Evolutionary conservation across 2,888 invertebrate species (phyloP), one percentile per base, ranked within the genome.

Genomic region (Platycheirus rosarum): DNA sequence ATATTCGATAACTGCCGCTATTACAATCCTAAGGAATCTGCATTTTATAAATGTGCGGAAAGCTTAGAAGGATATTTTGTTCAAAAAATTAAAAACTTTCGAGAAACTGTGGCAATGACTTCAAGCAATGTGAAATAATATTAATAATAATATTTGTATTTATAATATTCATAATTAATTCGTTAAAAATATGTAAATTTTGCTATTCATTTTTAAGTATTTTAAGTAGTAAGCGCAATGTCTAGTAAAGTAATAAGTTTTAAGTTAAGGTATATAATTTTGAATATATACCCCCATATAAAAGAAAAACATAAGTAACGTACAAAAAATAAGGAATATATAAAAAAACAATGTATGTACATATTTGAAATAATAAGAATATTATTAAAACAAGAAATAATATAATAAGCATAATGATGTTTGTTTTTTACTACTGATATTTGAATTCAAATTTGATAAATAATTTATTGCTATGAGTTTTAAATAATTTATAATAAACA

Each of bases 1-100:
- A 97, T 99, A 89, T 98, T 99, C 91, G 98, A 99, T 92, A 99
- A 99, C 91, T 99, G 99, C 92, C 95, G 98, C 85, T 97, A 97
- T 89, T 98, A 98, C 92, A 98, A 98, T 91, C 97, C 97, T 76
- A 95, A 96, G 88, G 97, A 97, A 90, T 97, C 98, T 14, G 96
- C 97, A 82, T 98, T 98, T 91, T 98, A 96, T 92, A 96, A 97
- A 88, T 98, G 98, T 92, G 98, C 98, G 18, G 98, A 98, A 90
- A 95, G 96, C 66, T 92, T 99, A 84, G 98, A 99, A 92, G 95
- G 96, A 78, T 98, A 95, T 91, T 98, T 99, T 92, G 97, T 97
- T 89, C 96, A 96, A 91, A 97, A 97, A 93, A 96, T 97, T 85
- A 96, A 96, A 92, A 94, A 93, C 91, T 93, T 97, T 90, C 93